phyloP scores from a whole-genome alignment of 2,888 invertebrate species.

The Lacanobia wlatinum region DNA sequence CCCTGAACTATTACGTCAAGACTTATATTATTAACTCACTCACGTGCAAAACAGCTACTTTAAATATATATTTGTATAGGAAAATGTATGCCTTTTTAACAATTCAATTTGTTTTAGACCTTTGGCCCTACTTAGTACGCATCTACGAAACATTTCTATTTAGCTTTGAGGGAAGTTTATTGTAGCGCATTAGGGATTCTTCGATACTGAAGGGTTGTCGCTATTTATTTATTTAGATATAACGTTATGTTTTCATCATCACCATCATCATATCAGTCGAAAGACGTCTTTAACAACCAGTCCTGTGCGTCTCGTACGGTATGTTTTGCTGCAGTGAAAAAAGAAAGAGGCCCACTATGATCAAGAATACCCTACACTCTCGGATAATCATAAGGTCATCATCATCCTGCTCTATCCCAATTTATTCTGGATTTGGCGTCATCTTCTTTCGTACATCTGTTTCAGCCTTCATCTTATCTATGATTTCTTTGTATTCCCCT shows the following conservation, averaged over 20 bases:
- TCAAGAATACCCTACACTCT: background rate
- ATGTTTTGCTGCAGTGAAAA: no score
- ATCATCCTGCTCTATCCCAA: background rate
- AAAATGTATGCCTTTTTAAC: slow-evolving; percentile 28
- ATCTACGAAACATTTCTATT: slow-evolving; percentile 10
- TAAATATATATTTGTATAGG: slow-evolving; percentile 26
- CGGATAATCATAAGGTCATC: background rate
- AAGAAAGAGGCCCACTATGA: no score
- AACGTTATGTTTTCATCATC: no score
- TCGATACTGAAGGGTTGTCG: background rate
- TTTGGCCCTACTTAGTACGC: slow-evolving; percentile 18
- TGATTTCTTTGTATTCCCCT: background rate
- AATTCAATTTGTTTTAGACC: slow-evolving; percentile 42
- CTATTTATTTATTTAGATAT: background rate
- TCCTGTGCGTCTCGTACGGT: no score
- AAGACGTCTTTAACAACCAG: no score
- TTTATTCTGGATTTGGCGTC: background rate
- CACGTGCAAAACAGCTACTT: slow-evolving; percentile 16
- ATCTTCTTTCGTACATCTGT: background rate
- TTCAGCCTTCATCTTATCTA: background rate
- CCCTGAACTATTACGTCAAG: slow-evolving; percentile 24
- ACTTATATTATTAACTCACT: slow-evolving; percentile 5
- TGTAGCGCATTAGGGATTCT: background rate
- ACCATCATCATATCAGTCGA: no score
- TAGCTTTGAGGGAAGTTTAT: background rate